Evolutionary conservation across 2,888 invertebrate species (phyloP).

Genomic region (Alloplasta piceator): DNA sequence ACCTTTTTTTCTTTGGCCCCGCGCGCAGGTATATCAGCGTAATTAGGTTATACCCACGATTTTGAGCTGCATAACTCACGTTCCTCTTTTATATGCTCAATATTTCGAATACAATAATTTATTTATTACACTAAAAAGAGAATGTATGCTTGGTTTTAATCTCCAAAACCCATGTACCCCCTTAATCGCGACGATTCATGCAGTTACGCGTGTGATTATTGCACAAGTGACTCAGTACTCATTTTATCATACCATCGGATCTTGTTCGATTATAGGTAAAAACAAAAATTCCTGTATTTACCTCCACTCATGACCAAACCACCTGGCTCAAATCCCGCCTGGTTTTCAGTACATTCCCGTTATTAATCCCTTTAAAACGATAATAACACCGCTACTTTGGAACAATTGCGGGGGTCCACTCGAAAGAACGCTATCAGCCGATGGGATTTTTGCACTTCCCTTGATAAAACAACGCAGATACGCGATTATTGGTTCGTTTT

Average conservation of each 20-base stretch:
- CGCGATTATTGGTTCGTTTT: background rate
- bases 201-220: too few relatives aligned
- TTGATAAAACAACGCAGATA: slow-evolving; percentile 12
- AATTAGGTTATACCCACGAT: background rate
- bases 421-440: background rate
- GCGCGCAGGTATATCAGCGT: background rate
- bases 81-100: too few relatives aligned
- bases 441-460: background rate
- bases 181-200: too few relatives aligned
- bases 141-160: too few relatives aligned
- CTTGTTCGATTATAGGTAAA: too few relatives aligned
- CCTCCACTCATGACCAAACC: too few relatives aligned
- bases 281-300: too few relatives aligned
- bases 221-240: too few relatives aligned
- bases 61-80: background rate
- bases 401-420: background rate
- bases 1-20: background rate
- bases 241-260: too few relatives aligned
- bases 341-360: background rate
- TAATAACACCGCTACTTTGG: background rate
- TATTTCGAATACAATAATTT: too few relatives aligned
- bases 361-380: background rate
- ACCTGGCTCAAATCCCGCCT: background rate
- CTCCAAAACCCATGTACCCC: too few relatives aligned
- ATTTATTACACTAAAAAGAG: too few relatives aligned